Evolutionary conservation across 2,888 invertebrate species (phyloP).

Genomic region (Nineta flava): DNA sequence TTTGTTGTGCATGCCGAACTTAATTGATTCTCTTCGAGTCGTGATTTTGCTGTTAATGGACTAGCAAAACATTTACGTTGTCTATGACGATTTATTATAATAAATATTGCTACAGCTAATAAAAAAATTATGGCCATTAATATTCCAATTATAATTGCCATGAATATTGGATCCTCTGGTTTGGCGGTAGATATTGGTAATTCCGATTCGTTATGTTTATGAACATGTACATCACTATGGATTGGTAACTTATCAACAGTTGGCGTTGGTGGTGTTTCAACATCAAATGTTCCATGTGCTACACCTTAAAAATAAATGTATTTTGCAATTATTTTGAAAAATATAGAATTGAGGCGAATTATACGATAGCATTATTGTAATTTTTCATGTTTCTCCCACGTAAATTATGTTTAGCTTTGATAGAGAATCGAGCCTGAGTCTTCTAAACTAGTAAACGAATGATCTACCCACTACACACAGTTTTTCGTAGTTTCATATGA

Average conservation of each 20-base stretch:
- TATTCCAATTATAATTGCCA: conserved; percentile 65
- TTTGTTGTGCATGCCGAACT: conserved; percentile 26
- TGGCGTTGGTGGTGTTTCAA: conserved; percentile 43
- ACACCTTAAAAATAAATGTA: conserved; percentile 29
- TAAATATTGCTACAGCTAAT: conserved; percentile 52
- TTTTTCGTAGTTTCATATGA: too few species aligned
- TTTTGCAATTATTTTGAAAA: neutral
- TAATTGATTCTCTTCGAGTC: conserved; percentile 27
- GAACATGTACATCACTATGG: conserved; percentile 31
- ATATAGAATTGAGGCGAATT: neutral
- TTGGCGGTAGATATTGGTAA: conserved; percentile 49
- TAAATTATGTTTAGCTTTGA: too few species aligned
- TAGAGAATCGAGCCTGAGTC: too few species aligned
- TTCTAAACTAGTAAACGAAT: too few species aligned
- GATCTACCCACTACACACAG: too few species aligned
- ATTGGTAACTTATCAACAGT: conserved; percentile 24
- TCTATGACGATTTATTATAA: conserved; percentile 53
- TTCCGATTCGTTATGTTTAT: conserved; percentile 26
- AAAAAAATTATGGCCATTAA: conserved; percentile 56
- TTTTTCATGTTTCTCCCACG: too few species aligned
- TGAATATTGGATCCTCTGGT: conserved; percentile 53
- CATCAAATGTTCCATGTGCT: conserved; percentile 58
- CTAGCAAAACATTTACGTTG: conserved; percentile 59
- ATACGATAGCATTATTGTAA: too few species aligned
- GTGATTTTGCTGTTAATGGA: conserved; percentile 44